phyloP scores from a whole-genome alignment of 2,113 vertebrate species.

The Lontra canadensis region DNA sequence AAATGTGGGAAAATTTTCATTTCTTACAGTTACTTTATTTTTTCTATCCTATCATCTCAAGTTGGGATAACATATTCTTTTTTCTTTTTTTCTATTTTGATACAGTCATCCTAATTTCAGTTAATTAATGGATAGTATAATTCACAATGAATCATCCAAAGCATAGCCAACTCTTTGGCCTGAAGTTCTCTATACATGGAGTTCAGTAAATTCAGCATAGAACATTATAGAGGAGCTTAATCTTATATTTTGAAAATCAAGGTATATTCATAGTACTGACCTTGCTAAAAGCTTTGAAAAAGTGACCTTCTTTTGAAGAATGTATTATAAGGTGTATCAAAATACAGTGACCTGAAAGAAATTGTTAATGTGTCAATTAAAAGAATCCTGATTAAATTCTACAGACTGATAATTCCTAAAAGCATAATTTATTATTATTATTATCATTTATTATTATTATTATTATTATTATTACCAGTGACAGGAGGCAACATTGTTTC shows the following conservation, averaged over 20 bases:
- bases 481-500: constrained; percentile 4
- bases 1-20: not conserved
- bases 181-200: not conserved
- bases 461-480: not conserved
- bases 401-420: constrained; percentile 4
- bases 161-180: not conserved
- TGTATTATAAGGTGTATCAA: constrained; percentile 34
- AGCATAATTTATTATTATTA: not conserved
- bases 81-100: not conserved
- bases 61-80: not conserved
- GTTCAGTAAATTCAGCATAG: not conserved
- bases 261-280: not conserved
- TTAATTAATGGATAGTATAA: not conserved
- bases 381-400: constrained; percentile 48
- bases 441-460: not conserved
- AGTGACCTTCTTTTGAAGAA: constrained; percentile 35
- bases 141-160: constrained; percentile 7
- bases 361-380: constrained; percentile 71
- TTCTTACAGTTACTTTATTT: not conserved
- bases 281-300: constrained; percentile 51
- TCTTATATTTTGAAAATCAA: constrained; percentile 76
- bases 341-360: constrained; percentile 75
- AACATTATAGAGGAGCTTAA: constrained; percentile 28
- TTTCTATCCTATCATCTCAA: not conserved
- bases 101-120: not conserved